A percentile compares a stretch with the other conserved stretches of the same genome.
Evolutionary conservation across 2,797 vertebrate genomes (phyloP).

Genomic region (Galagoides demidoff): DNA sequence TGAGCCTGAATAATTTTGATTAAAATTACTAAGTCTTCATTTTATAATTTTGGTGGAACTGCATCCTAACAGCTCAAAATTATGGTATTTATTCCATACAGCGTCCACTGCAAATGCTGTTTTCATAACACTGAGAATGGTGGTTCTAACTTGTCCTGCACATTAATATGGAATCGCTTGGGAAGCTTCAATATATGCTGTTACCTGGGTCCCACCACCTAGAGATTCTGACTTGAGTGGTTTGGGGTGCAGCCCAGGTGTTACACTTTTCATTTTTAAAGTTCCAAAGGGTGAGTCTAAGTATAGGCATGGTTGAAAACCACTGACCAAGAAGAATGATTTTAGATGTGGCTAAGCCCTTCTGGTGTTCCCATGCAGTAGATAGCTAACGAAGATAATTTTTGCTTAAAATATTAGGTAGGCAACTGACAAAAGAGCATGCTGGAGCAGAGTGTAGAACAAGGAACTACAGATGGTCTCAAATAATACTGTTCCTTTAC

Average conservation of each 20-base stretch:
- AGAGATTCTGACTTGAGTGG: neutral
- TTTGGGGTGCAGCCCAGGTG: neutral
- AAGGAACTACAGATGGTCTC: neutral
- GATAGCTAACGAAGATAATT: neutral
- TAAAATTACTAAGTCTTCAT: neutral
- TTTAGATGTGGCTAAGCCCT: neutral
- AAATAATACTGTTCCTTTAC: neutral
- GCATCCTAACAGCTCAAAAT: neutral
- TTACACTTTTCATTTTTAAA: neutral
- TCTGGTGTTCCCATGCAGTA: neutral
- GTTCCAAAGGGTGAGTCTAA: neutral
- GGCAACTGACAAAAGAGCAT: neutral
- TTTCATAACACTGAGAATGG: neutral
- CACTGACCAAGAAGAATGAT: neutral
- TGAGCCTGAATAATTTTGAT: slow-evolving; percentile 1
- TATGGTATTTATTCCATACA: neutral
- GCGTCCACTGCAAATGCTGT: neutral
- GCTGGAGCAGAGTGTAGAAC: neutral
- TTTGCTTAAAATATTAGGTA: neutral
- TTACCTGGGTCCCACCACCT: neutral
- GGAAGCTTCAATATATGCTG: neutral
- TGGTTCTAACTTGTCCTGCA: neutral
- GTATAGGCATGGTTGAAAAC: neutral
- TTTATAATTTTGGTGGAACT: neutral
- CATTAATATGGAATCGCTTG: neutral